Evolutionary conservation across 2,113 vertebrate species (phyloP), one percentile per base, ranked within the genome.

Genomic region (Grus americana): DNA sequence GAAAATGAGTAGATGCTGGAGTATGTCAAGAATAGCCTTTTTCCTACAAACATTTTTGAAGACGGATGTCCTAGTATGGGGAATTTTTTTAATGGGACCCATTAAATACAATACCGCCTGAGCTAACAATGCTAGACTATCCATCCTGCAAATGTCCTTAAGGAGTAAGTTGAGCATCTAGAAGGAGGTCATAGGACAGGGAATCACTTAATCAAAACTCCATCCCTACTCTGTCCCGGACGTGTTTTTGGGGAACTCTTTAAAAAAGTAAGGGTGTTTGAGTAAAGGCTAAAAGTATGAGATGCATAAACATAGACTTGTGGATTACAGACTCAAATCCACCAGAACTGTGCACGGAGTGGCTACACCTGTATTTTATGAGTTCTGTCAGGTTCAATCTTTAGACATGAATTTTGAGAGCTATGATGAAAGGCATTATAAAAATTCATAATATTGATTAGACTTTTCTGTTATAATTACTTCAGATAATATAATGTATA

Each of bases 371-470:
- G 55, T 36, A 36, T 94, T 80, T 86, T 55, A 68, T 71, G 61
- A 74, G 36, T 68, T 81, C 32, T 72, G 32, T 40, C 32, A 82
- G 66, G 40, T 68, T 85, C 67, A 72, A 27, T 68, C 70, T 79
- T 87, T 73, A 34, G 38, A 91, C 86, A 93, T 52, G 0, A 76
- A 19, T 82, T 92, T 89, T 85, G 46, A 93, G 58, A 75, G 15
- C 47, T 72, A 12, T 58, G 46, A 88, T 70, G n/a, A 73, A 93
- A 88, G 7, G 13, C 34, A 87, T 86, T 83, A 71, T 75, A 94
- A 81, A 91, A 91, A 61, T 46, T 66, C 30, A 42, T 82, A 89
- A 67, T 79, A 90, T 78, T 86, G 61, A 88, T 93, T 92, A 88
- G 59, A 40, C 2, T 83, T 78, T 73, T 78, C 65, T 86, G 42